Percentiles rank a stretch among this genome's conserved stretches.
phyloP scores from a whole-genome alignment of 2,888 invertebrate genomes.

The Agonopterix arenella region DNA sequence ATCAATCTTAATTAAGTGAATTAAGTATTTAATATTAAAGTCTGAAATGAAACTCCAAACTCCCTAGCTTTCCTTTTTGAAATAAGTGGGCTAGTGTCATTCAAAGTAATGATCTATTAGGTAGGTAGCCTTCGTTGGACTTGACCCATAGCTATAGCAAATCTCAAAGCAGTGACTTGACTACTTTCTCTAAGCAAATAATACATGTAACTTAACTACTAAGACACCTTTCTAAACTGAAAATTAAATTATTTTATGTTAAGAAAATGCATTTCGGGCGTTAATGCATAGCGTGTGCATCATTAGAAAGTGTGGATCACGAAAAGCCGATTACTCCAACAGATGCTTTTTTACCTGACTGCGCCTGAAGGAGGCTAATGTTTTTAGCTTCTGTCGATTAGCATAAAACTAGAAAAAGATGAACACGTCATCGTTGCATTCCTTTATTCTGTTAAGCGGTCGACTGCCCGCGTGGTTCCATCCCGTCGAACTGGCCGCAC shows the following conservation, averaged over 20 bases:
- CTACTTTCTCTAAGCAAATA: slow-evolving; percentile 22
- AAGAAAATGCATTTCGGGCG: no score
- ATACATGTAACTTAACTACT: not conserved
- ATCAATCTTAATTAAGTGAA: no score
- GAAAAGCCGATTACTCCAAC: not conserved
- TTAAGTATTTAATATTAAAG: no score
- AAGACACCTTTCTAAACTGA: no score
- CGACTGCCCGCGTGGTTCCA: slow-evolving; percentile 63
- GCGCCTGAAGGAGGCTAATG: not conserved
- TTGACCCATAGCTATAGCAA: not conserved
- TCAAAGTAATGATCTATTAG: no score
- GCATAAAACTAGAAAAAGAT: slow-evolving; percentile 18
- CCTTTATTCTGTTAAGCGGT: slow-evolving; percentile 61
- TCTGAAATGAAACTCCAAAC: no score
- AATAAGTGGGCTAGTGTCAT: no score
- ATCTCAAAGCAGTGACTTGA: slow-evolving; percentile 9
- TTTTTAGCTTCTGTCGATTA: not conserved
- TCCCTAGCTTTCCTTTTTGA: no score
- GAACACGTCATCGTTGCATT: slow-evolving; percentile 47
- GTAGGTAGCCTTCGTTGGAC: no score
- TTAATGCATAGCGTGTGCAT: no score
- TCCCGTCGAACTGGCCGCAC: slow-evolving; percentile 69
- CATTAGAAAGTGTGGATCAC: not conserved
- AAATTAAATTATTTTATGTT: no score
- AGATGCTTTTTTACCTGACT: not conserved